A percentile compares a stretch with the other conserved stretches of the same genome.
Conservation (phyloP, 2,888 invertebrate species). For the Epicampocera succincta region DNA sequence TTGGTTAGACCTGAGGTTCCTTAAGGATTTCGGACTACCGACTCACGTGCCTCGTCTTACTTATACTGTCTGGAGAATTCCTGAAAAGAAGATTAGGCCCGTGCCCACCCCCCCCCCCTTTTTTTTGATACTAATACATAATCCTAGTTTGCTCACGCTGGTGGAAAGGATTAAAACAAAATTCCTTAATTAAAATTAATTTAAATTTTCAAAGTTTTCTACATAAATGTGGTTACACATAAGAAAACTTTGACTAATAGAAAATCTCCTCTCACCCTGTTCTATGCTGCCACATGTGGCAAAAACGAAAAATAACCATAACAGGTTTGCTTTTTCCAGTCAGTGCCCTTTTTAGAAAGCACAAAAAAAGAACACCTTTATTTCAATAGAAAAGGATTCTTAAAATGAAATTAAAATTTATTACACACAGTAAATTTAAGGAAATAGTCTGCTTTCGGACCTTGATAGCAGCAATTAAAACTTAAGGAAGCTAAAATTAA, state of each 20-base stretch:
- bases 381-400: constrained; percentile 39
- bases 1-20: too few species aligned
- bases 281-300: constrained; percentile 32
- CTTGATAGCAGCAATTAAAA: constrained; percentile 58
- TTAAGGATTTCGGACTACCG: too few species aligned
- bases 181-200: constrained; percentile 76
- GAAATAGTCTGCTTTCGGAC: constrained; percentile 44
- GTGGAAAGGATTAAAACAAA: constrained; percentile 13
- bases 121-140: too few species aligned
- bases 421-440: constrained; percentile 42
- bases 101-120: too few species aligned
- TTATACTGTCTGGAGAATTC: too few species aligned
- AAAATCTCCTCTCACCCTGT: background rate
- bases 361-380: constrained; percentile 54
- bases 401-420: constrained; percentile 68
- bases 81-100: too few species aligned
- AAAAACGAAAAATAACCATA: background rate
- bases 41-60: too few species aligned
- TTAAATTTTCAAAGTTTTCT: constrained; percentile 65
- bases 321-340: constrained; percentile 18
- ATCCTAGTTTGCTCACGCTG: background rate
- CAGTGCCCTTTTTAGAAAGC: background rate
- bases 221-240: constrained; percentile 70
- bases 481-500: constrained; percentile 59
- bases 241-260: constrained; percentile 51